These are phyloP conservation scores for Cordilura impudica DNA, from an alignment of 2,888 invertebrate genomes.

Conservation along the genomic window DNA sequence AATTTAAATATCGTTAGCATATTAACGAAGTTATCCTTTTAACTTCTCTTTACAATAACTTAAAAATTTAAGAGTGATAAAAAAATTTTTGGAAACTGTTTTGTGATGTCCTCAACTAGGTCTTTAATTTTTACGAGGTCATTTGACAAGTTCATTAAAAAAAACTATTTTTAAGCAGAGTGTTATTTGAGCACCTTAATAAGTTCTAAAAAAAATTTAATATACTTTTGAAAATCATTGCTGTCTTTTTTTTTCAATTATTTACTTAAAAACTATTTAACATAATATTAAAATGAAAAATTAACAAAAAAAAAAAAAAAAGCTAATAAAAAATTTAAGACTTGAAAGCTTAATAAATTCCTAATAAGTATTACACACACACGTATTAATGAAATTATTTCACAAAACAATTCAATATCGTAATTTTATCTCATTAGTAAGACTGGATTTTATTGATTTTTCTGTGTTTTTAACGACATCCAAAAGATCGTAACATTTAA, in stretches of 20 bases:
- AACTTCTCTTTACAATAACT: no score
- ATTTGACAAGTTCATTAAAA: no score
- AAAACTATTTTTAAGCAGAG: no score
- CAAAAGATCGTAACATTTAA: not conserved
- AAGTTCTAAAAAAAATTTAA: no score
- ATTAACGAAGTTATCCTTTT: no score
- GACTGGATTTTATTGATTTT: slow-evolving; percentile 28
- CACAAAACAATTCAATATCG: not conserved
- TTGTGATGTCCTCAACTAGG: no score
- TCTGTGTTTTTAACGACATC: not conserved
- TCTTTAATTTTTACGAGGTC: no score
- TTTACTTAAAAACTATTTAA: not conserved
- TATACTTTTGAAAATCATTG: no score
- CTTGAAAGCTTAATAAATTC: slow-evolving; percentile 41
- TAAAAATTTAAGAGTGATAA: no score
- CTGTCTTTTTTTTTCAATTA: not conserved
- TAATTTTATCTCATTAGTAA: slow-evolving; percentile 11
- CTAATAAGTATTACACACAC: slow-evolving; percentile 15
- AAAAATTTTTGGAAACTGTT: no score
- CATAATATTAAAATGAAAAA: slow-evolving; percentile 20
- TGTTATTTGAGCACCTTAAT: no score
- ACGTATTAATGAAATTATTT: not conserved
- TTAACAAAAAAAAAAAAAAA: slow-evolving; percentile 21
- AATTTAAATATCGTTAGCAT: no score
- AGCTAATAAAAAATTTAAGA: slow-evolving; percentile 15